Conservation (phyloP, 2,888 invertebrate species). For the Nomada flava region DNA sequence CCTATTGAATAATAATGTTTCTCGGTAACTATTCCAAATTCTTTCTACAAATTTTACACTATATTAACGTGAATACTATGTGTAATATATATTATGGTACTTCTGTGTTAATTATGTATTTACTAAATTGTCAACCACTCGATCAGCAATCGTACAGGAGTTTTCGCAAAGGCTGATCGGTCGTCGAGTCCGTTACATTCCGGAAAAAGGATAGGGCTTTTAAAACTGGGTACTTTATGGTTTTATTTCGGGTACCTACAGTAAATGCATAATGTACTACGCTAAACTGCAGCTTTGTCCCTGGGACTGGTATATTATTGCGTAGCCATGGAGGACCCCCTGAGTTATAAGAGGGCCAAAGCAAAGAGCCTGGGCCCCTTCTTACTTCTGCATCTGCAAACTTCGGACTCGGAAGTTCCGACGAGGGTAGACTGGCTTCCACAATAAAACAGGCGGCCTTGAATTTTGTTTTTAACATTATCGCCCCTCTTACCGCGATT, state of each 20-base stretch:
- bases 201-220: constrained; percentile 70
- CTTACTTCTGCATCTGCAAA: constrained; percentile 69
- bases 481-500: constrained; percentile 30
- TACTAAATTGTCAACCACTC: no score
- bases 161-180: background rate
- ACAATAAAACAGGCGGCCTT: constrained; percentile 64
- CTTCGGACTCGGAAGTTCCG: constrained; percentile 61
- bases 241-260: constrained; percentile 79
- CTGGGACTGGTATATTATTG: constrained; percentile 80
- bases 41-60: no score
- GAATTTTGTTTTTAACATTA: constrained; percentile 56
- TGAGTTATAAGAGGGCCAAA: constrained; percentile 53
- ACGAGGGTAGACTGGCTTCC: constrained; percentile 61
- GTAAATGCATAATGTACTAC: constrained; percentile 77
- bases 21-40: no score
- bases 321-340: constrained; percentile 68
- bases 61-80: no score
- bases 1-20: no score
- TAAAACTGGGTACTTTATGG: constrained; percentile 77
- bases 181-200: constrained; percentile 65
- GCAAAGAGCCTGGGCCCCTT: constrained; percentile 48
- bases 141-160: background rate
- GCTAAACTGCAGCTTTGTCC: constrained; percentile 80
- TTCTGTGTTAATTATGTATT: no score
- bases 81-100: no score